Evolutionary conservation across 2,797 vertebrate species (phyloP).

Genomic region (Coranthus polyacanthus): DNA sequence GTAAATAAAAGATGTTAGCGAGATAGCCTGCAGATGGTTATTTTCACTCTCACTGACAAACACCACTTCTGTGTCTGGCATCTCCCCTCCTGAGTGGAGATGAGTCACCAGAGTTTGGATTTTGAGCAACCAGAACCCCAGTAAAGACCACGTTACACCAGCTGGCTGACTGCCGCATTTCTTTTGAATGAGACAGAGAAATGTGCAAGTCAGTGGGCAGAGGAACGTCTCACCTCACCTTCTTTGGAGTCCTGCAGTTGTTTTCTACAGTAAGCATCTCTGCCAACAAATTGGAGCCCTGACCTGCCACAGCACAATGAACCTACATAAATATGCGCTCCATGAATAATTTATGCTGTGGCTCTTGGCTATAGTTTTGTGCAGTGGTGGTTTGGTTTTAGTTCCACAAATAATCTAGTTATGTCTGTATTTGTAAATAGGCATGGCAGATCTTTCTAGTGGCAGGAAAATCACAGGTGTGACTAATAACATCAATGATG

Average conservation of each 20-base stretch:
- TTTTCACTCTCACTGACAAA: constrained; percentile 79
- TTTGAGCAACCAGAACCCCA: constrained; percentile 62
- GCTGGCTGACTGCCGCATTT: constrained; percentile 57
- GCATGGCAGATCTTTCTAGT: constrained; percentile 14
- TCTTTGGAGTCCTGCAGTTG: constrained; percentile 20
- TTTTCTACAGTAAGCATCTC: constrained; percentile 36
- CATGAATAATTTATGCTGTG: constrained; percentile 37
- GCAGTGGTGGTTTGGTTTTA: constrained; percentile 22
- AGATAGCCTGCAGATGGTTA: constrained; percentile 76
- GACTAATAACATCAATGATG: constrained; percentile 55
- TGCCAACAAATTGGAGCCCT: constrained; percentile 17
- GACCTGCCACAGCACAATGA: constrained; percentile 23
- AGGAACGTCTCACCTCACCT: constrained; percentile 21
- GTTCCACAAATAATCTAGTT: constrained; percentile 13
- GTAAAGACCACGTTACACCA: constrained; percentile 59
- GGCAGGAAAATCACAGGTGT: constrained; percentile 44
- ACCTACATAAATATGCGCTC: constrained; percentile 2
- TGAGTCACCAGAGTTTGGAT: constrained; percentile 80
- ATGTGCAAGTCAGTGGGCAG: constrained; percentile 36
- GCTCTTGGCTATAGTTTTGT: constrained; percentile 22
- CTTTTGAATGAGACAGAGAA: constrained; percentile 50
- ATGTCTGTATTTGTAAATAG: constrained; percentile 25
- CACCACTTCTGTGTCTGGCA: constrained; percentile 75
- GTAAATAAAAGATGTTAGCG: constrained; percentile 80
- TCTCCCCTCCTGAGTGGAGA: constrained; percentile 72